Percentiles rank a stretch among this genome's conserved stretches.
Evolutionary conservation across 2,888 invertebrate genomes (phyloP).

Genomic region (Rhagonycha lutea): DNA sequence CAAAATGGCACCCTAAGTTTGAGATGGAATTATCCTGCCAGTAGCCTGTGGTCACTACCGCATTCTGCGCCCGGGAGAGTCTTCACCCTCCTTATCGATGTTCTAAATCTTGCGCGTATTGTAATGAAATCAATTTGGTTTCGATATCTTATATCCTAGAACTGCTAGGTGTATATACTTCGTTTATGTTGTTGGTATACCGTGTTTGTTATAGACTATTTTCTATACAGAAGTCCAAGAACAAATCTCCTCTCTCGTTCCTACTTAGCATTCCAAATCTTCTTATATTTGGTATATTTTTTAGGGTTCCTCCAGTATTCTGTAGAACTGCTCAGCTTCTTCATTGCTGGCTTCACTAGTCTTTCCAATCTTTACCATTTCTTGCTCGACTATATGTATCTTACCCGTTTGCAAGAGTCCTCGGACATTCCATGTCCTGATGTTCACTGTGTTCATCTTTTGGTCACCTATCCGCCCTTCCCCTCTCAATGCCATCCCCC

Average conservation of each 20-base stretch:
- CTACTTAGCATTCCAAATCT: too few species aligned
- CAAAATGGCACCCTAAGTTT: neutral
- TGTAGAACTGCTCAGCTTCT: neutral
- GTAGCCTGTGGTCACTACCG: neutral
- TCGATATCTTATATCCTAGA: neutral
- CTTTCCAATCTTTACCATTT: neutral
- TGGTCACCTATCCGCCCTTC: neutral
- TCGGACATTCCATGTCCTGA: neutral
- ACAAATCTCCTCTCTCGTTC: too few species aligned
- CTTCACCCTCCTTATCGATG: neutral
- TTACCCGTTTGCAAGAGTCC: neutral
- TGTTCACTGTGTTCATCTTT: neutral
- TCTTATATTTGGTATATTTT: neutral
- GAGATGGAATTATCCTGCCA: neutral
- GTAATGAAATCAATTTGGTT: neutral
- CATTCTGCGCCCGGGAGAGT: neutral
- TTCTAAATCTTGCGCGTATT: neutral
- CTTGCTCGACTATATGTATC: neutral
- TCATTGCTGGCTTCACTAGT: neutral
- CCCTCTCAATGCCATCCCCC: neutral
- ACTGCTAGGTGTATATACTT: too few species aligned
- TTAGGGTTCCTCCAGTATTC: neutral
- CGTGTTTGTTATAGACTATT: too few species aligned
- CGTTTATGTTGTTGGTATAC: too few species aligned
- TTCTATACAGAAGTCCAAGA: too few species aligned